These are phyloP conservation scores for Fistularia commersonii DNA, from an alignment of 2,797 vertebrate genomes.

Conservation along the genomic window DNA sequence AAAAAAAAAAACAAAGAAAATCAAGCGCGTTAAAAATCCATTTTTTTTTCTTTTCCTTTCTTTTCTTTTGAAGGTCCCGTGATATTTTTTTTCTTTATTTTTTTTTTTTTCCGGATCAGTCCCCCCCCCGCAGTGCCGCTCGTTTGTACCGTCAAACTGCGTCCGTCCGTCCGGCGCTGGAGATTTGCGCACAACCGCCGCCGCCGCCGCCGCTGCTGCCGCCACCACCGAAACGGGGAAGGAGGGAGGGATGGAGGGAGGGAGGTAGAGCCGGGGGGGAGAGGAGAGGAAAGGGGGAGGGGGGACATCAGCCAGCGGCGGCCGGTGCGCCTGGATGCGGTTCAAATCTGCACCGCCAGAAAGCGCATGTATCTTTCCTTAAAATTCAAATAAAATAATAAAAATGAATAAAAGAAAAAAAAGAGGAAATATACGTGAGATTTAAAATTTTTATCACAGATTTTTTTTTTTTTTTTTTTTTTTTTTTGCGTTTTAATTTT, in stretches of 20 bases:
- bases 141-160: constrained; percentile 58
- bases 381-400: no score
- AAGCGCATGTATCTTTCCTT: constrained; percentile 82
- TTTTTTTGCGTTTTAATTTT: no score
- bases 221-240: constrained; percentile 76
- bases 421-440: no score
- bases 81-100: constrained; percentile 6
- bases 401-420: no score
- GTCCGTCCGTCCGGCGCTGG: constrained; percentile 80
- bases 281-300: constrained; percentile 37
- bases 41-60: constrained; percentile 48
- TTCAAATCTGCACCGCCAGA: constrained; percentile 56
- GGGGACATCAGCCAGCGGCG: constrained; percentile 56
- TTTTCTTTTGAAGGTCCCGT: neutral
- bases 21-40: constrained; percentile 74
- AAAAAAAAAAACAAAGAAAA: constrained; percentile 29
- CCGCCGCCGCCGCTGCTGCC: no score
- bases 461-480: no score
- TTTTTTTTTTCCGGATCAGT: neutral
- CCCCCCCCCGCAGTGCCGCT: constrained; percentile 81
- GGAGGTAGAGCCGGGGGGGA: constrained; percentile 42
- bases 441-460: no score
- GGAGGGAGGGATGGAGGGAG: constrained; percentile 39
- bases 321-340: constrained; percentile 63
- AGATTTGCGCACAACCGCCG: constrained; percentile 80